A percentile compares a stretch with the other conserved stretches of the same genome.
phyloP scores from a whole-genome alignment of 1,140 invertebrate genomes.

The Caenorhabditis latens region DNA sequence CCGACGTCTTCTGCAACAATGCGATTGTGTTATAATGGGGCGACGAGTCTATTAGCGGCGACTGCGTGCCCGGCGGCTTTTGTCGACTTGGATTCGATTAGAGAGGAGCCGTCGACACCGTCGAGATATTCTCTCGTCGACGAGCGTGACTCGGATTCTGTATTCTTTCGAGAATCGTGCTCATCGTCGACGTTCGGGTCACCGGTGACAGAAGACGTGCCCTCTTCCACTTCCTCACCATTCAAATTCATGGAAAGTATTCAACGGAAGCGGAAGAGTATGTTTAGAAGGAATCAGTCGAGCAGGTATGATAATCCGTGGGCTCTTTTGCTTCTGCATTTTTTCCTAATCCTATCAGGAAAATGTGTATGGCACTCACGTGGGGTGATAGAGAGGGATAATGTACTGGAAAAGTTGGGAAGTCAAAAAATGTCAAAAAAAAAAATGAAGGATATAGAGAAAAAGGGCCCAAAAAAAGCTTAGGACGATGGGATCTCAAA shows the following conservation, averaged over 20 bases:
- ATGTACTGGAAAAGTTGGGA: neutral
- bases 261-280: conserved; percentile 37
- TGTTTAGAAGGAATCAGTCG: conserved; percentile 45
- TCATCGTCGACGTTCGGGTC: neutral
- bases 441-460: neutral
- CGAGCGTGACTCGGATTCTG: neutral
- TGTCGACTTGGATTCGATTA: conserved; percentile 53
- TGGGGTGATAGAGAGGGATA: too few relatives aligned
- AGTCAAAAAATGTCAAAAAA: neutral
- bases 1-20: neutral
- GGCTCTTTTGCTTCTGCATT: too few relatives aligned
- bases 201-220: neutral
- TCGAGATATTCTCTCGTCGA: neutral
- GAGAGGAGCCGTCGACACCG: conserved; percentile 27
- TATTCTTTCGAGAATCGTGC: conserved; percentile 25
- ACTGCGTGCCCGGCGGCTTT: conserved; percentile 1
- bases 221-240: neutral
- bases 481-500: neutral
- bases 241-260: conserved; percentile 47
- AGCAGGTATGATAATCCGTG: conserved; percentile 22
- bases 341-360: too few relatives aligned
- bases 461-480: neutral
- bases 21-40: conserved; percentile 25
- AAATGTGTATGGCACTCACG: neutral
- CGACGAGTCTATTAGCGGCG: conserved; percentile 1